Base-by-base conservation (phyloP, 2,113 vertebrate genomes). In the Pyxicephalus adspersus region DNA sequence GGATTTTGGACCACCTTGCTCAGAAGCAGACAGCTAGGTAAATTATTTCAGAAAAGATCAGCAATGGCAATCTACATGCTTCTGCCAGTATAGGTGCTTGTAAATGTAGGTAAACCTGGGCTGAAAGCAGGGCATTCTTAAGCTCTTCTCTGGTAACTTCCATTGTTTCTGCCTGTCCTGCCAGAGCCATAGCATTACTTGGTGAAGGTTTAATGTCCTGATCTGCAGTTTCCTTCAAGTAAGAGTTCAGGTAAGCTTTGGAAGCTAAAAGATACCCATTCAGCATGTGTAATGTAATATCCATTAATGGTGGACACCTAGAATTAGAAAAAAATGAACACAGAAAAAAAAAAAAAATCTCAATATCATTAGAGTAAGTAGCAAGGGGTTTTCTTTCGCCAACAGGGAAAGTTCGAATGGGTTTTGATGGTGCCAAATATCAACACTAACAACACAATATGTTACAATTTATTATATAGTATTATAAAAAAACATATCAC, bases 131-230 rank as follows among this genome's bases (percentile, higher is more conserved):
- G 18, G 98, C 98, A 26, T 98, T 99, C 90, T 98, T 99, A 77
- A 99, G 86, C 86, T 99, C 97, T 88, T 99, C 98, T 80, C 98
- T 92, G 52, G 97, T 99, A 86, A 99, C 98, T 90, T 99, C 97
- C 1, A 96, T 94, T 11, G 95, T 93, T 20, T 99, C 98, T 3
- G 91, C 88, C 71, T 94, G 94, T 64, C 93, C 94, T 1, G 91
- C 63, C 52, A 94, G 89, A 13, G 95, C 88, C 71, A 74, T 74
- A 0, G 92, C 87, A 64, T 94, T 95, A 20, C 94, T 97, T 81
- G 95, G 95, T 81, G 90, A 93, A 66, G 95, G 94, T 55, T 91
- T 89, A 1, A 95, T 90, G 66, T 99, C 98, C 80, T 96, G 96
- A 76, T 99, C 97, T 1, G 94, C 95, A 0, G 96, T 99, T 89